Conservation (phyloP, 2,113 vertebrate genomes). For the Pangasianodon hypophthalmus region DNA sequence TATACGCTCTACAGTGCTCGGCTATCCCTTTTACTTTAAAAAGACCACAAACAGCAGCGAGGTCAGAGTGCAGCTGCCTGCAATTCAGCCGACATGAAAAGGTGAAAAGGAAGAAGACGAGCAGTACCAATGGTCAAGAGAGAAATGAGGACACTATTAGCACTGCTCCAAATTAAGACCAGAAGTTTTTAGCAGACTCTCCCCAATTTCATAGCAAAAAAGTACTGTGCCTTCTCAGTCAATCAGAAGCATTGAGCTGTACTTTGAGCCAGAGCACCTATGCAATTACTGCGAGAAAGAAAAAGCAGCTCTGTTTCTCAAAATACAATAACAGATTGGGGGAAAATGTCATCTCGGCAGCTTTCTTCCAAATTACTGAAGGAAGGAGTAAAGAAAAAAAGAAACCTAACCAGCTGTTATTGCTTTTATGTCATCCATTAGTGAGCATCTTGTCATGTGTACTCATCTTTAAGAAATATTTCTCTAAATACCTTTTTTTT, state of each 20-base stretch:
- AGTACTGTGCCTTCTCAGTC: conserved; percentile 8
- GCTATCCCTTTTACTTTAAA: conserved; percentile 11
- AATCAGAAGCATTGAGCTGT: conserved; percentile 12
- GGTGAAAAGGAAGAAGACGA: background rate
- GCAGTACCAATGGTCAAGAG: background rate
- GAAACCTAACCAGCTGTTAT: conserved; percentile 36
- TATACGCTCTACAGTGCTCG: background rate
- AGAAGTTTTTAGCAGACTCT: background rate
- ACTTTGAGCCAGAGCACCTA: background rate
- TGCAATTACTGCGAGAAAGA: conserved; percentile 23
- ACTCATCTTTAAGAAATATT: conserved; percentile 18
- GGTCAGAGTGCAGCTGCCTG: background rate
- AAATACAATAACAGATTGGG: conserved; percentile 40
- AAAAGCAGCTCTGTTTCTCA: conserved; percentile 23
- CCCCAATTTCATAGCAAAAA: background rate
- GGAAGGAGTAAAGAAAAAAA: conserved; percentile 2
- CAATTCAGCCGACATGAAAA: conserved; percentile 24
- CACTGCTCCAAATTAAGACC: background rate
- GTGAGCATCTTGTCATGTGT: conserved; percentile 26
- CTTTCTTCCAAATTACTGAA: conserved; percentile 22
- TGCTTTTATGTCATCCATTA: conserved; percentile 43
- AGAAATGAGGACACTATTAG: conserved; percentile 14
- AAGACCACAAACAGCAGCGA: background rate
- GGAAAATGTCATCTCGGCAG: background rate
- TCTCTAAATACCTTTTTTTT: background rate